phyloP scores from a whole-genome alignment of 2,797 vertebrate genomes.

The Gymnoscopelus microlampas region DNA sequence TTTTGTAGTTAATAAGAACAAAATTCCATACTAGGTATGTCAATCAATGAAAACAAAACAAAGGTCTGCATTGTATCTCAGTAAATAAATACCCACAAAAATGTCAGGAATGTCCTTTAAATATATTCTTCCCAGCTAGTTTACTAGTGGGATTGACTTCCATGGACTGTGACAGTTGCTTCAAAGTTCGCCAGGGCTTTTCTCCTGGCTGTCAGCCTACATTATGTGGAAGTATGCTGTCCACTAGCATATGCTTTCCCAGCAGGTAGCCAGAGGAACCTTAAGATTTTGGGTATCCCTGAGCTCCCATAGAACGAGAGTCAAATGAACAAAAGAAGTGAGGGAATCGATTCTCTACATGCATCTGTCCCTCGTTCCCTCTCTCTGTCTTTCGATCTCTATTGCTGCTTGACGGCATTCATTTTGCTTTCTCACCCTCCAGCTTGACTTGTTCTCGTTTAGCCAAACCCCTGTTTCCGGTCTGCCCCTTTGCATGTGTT shows the following conservation, averaged over 20 bases:
- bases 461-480: neutral
- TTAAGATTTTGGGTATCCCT: constrained; percentile 29
- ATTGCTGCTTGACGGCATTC: neutral
- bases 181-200: constrained; percentile 1
- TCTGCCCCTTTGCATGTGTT: neutral
- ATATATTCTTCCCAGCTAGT: neutral
- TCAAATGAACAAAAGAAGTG: constrained; percentile 37
- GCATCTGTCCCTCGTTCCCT: neutral
- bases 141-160: neutral
- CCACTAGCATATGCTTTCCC: constrained; percentile 30
- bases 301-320: constrained; percentile 26
- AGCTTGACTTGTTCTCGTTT: neutral
- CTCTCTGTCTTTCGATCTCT: constrained; percentile 1
- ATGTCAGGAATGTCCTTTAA: neutral
- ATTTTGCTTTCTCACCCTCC: neutral
- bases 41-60: neutral
- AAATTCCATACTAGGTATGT: neutral
- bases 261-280: constrained; percentile 24
- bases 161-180: constrained; percentile 7
- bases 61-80: neutral
- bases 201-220: constrained; percentile 20
- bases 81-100: neutral
- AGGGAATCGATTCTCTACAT: constrained; percentile 20
- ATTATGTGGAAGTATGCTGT: constrained; percentile 14
- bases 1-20: neutral